phyloP scores from a whole-genome alignment of 1,140 invertebrate species.

The Cotesia typhae region DNA sequence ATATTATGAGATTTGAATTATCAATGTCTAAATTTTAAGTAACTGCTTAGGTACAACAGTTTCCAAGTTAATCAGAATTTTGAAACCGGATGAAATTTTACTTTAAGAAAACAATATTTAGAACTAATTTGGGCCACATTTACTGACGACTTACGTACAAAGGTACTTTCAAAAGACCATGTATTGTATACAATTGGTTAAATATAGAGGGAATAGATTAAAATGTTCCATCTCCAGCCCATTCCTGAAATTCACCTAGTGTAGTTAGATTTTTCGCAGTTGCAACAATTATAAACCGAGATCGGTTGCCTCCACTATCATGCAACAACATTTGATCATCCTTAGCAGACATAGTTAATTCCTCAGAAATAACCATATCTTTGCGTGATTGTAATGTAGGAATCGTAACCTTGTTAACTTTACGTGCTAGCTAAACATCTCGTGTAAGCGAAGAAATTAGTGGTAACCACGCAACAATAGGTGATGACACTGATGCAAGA shows the following conservation, averaged over 20 bases:
- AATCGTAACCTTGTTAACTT: not conserved
- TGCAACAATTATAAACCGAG: too few species aligned
- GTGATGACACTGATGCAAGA: not conserved
- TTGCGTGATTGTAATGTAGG: not conserved
- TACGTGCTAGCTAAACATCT: not conserved
- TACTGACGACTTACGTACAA: too few species aligned
- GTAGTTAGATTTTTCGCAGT: not conserved
- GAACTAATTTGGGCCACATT: too few species aligned
- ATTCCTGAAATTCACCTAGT: not conserved
- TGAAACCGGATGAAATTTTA: too few species aligned
- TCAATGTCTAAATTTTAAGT: too few species aligned
- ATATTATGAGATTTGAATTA: too few species aligned
- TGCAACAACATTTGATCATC: not conserved
- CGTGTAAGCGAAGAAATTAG: not conserved
- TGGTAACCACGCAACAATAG: not conserved
- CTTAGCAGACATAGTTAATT: not conserved
- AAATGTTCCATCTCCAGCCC: slow-evolving; percentile 21
- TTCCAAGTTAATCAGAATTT: too few species aligned
- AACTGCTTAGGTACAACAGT: too few species aligned
- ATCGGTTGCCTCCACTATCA: not conserved
- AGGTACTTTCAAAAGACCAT: not conserved
- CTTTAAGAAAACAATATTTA: too few species aligned
- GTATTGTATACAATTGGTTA: slow-evolving; percentile 19
- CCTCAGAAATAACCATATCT: not conserved
- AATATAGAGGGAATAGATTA: slow-evolving; percentile 18